Conservation (phyloP, 2,113 vertebrate genomes). For the Eptatretus burgeri region DNA sequence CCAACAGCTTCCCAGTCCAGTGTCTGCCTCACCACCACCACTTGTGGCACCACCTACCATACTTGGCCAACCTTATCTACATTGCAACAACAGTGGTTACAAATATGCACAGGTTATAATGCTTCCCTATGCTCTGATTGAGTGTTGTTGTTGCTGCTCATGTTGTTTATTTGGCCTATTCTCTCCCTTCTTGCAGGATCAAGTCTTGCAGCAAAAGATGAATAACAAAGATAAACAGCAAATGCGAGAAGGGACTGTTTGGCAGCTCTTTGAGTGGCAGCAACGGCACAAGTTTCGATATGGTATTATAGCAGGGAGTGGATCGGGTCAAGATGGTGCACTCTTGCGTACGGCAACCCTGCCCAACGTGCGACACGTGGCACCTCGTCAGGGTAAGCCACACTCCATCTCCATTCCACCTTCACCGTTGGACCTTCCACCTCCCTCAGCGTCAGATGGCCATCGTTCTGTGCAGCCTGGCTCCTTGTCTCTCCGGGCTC, state of each 20-base stretch:
- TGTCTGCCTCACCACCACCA: too few species aligned
- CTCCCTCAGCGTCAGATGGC: conserved; percentile 21
- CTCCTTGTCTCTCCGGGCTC: too few species aligned
- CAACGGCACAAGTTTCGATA: conserved; percentile 88
- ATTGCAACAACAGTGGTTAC: too few species aligned
- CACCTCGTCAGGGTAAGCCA: conserved; percentile 56
- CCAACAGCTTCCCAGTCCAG: too few species aligned
- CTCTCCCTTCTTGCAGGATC: conserved; percentile 34
- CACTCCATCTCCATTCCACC: conserved; percentile 75
- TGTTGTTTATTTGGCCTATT: background rate
- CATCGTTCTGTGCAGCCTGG: too few species aligned
- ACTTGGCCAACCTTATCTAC: too few species aligned
- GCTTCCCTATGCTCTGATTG: too few species aligned
- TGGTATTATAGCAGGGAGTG: conserved; percentile 40
- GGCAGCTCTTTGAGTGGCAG: conserved; percentile 96
- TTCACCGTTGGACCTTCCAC: conserved; percentile 58
- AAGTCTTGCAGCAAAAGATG: conserved; percentile 85
- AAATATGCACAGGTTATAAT: too few species aligned
- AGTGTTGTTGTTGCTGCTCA: too few species aligned
- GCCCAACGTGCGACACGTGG: conserved; percentile 38
- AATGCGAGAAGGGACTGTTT: conserved; percentile 66
- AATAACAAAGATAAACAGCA: conserved; percentile 61
- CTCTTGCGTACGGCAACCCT: conserved; percentile 29
- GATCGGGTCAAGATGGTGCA: too few species aligned
- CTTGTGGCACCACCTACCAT: too few species aligned